Conservation (phyloP, 2,888 invertebrate genomes). For the Dione juno region DNA sequence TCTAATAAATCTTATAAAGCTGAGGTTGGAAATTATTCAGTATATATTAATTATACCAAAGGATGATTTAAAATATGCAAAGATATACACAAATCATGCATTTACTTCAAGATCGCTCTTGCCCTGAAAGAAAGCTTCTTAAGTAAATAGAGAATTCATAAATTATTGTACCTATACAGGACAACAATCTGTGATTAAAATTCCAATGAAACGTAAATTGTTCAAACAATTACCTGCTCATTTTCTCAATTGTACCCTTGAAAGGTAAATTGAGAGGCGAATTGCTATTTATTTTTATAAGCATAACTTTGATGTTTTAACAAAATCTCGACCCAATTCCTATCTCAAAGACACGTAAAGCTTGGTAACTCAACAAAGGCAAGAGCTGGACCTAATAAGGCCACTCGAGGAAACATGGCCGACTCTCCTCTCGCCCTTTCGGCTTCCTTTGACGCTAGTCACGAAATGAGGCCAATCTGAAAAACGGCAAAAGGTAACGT, state of each 20-base stretch:
- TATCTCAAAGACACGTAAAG: constrained; percentile 78
- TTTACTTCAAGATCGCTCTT: neutral
- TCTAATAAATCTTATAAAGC: constrained; percentile 21
- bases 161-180: too few species aligned
- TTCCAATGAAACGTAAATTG: constrained; percentile 12
- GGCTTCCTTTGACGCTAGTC: constrained; percentile 65
- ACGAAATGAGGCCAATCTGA: constrained; percentile 76
- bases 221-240: constrained; percentile 9
- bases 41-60: neutral
- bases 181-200: neutral
- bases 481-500: constrained; percentile 53
- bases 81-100: neutral
- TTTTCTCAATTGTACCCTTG: constrained; percentile 15
- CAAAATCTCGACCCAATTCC: constrained; percentile 72
- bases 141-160: too few species aligned
- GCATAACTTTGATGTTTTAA: constrained; percentile 68
- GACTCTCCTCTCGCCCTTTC: constrained; percentile 60
- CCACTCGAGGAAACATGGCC: constrained; percentile 65
- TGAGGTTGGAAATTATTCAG: neutral
- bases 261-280: constrained; percentile 22
- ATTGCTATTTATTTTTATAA: constrained; percentile 31
- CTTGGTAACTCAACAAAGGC: constrained; percentile 68
- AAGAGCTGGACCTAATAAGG: constrained; percentile 76
- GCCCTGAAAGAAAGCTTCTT: neutral
- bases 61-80: neutral